Base-by-base conservation (phyloP, 1,140 invertebrate genomes). In the Eciton burchellii region DNA sequence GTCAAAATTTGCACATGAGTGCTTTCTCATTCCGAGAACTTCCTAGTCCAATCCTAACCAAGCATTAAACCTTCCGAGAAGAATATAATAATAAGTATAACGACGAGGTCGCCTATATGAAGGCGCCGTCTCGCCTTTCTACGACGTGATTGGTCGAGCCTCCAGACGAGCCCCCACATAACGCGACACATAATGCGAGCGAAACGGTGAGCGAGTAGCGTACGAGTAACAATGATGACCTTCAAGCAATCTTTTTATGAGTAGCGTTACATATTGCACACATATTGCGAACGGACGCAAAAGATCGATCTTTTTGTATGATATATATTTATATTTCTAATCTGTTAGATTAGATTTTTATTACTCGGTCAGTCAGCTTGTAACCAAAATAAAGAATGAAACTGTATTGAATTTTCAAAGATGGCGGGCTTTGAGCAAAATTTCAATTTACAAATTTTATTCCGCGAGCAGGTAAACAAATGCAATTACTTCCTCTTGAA, bases 101-200 rank as follows among this genome's bases (percentile, higher is more conserved):
- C 14, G 29, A 9, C 57, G 72, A 62, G 43, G 43, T 47, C 24
- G 35, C 41, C 19, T 14, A 12, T 45, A 24, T 4, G 35, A 35
- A 24, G 74, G 63, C 49, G 24, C 62, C 73, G 74, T 68, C 49
- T 77, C 8, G 63, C 63, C 63, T 86, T 84, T 86, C 84, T 84
- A 83, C 35, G 35, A 83, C 26, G 16, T 5, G 85, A 90, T 91
- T 91, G 90, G 90, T 82, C 77, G 74, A 70, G 66, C 52, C 57
- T 41, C 60, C 60, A 12, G 88, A 63, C 90, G 90, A 88, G 90
- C 90, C 90, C 84, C 87, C 89, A 70, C 82, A 35, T 63, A 59
- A 84, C 62, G n/a, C n/a, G 68, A 35, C 19, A 43, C 35, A 16
- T 14, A 19, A 52, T 59, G 21, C 47, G 73, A 63, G 16, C 71